These are phyloP conservation scores for Spisula solida DNA, from an alignment of 2,888 invertebrate genomes.

Conservation along the genomic window DNA sequence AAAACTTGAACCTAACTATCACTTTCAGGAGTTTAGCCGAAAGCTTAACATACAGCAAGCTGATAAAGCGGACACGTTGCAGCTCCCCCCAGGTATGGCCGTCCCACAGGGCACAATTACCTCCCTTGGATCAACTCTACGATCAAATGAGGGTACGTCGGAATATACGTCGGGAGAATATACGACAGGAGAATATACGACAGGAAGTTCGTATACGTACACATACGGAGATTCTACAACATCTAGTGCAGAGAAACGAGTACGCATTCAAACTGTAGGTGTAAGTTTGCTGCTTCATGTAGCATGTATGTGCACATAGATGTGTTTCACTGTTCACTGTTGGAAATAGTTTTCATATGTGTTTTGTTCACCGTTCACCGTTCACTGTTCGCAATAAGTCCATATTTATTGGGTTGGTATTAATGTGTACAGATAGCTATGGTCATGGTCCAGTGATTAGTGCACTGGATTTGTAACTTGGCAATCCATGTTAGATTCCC, in stretches of 20 bases:
- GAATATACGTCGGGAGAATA: constrained; percentile 68
- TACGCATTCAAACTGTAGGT: constrained; percentile 69
- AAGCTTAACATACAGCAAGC: constrained; percentile 51
- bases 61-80: neutral
- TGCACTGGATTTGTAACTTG: no score
- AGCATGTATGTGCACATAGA: neutral
- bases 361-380: neutral
- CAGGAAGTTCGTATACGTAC: constrained; percentile 60
- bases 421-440: no score
- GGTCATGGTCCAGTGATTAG: no score
- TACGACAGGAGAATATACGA: constrained; percentile 68
- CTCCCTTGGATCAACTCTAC: constrained; percentile 53
- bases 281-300: constrained; percentile 49
- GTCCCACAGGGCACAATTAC: constrained; percentile 51
- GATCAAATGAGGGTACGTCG: constrained; percentile 47
- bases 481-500: no score
- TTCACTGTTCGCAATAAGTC: no score
- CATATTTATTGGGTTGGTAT: no score
- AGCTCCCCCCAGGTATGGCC: constrained; percentile 23
- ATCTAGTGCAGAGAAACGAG: constrained; percentile 66
- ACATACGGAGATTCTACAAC: constrained; percentile 66
- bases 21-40: constrained; percentile 62
- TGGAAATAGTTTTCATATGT: neutral
- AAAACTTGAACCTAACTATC: no score
- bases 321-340: neutral